Base-by-base conservation (phyloP, 2,113 vertebrate genomes). In the Narcine bancroftii region DNA sequence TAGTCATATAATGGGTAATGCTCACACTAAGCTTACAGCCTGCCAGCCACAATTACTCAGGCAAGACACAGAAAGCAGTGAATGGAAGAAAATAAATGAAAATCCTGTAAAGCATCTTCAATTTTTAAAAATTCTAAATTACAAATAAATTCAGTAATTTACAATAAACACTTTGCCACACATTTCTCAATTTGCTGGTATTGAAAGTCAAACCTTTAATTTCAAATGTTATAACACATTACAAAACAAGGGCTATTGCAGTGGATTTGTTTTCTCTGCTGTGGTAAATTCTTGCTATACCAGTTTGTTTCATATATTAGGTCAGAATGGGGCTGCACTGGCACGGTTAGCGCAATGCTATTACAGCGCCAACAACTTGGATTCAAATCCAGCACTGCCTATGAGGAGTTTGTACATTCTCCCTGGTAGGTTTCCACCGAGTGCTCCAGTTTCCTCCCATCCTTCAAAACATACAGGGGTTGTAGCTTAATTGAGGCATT, bases 1-100 rank as follows among this genome's bases (percentile, higher is more conserved):
- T 71, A 60, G 89, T 91, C 89, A 69, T 91, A 91, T 91, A 91
- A 91, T 47, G 89, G 89, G 89, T 47, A 87, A 36, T 42, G 53
- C 53, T 87, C 53, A 60, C n/a, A 87, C 81, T n/a, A n/a, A 42
- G 89, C 89, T 91, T 24, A 29, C 26, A 91, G 89, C 56, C 89
- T 91, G 65, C 42, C 11, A 69, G 60, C 89, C 9, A 66, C 60
- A 15, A 39, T 47, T 60, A 60, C 33, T 87, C 33, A 87, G 81
- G 60, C 17, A 87, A 60, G 81, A 87, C 50, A 63, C 53, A 63
- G 81, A 13, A 2, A 39, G 81, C 53, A 87, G n/a, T 39, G 81
- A 36, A 24, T 87, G 81, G 81, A 87, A 87, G 26, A 87, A 87
- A 87, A 87, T 60, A 63, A 33, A 36, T 19, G 19, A 56, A 53